Evolutionary conservation across 92 coral and sea anemone genomes (phyloP).

Genomic region (Blastomussa wellsi): DNA sequence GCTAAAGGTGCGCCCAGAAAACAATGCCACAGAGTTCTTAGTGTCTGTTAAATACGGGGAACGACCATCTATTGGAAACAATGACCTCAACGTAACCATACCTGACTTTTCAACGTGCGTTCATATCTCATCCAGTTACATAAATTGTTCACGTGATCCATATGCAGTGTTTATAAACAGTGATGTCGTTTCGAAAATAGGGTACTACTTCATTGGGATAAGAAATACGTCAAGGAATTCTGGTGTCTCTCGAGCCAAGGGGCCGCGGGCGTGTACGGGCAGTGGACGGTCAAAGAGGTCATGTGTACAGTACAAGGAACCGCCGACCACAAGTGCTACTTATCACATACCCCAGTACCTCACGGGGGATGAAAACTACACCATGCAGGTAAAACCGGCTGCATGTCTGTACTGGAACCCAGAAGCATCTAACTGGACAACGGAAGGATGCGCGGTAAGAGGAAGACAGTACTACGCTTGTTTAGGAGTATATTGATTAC

Average conservation of each 20-base stretch:
- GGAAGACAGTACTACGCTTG: background rate
- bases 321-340: constrained; percentile 49
- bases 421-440: constrained; percentile 46
- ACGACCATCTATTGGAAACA: constrained; percentile 36
- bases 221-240: background rate
- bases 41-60: constrained; percentile 31
- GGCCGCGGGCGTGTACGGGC: constrained; percentile 55
- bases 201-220: constrained; percentile 10
- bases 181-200: constrained; percentile 8
- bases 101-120: constrained; percentile 21
- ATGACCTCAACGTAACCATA: constrained; percentile 25
- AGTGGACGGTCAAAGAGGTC: constrained; percentile 67
- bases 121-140: background rate
- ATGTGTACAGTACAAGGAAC: constrained; percentile 76
- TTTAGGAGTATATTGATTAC: background rate
- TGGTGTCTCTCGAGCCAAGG: background rate
- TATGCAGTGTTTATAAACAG: constrained; percentile 12
- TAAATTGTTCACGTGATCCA: constrained; percentile 40
- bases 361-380: constrained; percentile 67
- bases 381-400: constrained; percentile 45
- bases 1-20: constrained; percentile 41
- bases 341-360: constrained; percentile 57
- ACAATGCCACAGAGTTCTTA: constrained; percentile 19
- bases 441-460: constrained; percentile 68
- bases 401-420: constrained; percentile 68